Conservation (phyloP, 2,888 invertebrate genomes). For the Melitaea athalia region DNA sequence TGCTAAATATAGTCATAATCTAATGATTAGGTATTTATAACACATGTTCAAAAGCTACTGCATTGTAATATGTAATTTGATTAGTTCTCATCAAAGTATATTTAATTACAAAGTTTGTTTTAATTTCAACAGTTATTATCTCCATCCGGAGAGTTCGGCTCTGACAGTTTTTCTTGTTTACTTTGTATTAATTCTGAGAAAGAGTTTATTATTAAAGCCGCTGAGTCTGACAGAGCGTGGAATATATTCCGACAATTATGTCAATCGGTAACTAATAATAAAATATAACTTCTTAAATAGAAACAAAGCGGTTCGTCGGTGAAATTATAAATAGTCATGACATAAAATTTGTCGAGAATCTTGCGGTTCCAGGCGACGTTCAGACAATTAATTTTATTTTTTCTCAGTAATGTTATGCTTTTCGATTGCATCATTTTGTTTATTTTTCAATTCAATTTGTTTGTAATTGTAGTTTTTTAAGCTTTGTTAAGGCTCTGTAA, state of each 20-base stretch:
- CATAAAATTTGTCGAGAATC: conserved; percentile 22
- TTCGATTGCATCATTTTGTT: conserved; percentile 31
- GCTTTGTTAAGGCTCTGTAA: background rate
- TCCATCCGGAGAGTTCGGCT: background rate
- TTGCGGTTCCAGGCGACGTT: conserved; percentile 26
- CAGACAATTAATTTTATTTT: conserved; percentile 27
- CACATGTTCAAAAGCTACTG: too few species aligned
- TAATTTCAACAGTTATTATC: background rate
- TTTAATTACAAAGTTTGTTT: too few species aligned
- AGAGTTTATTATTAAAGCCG: background rate
- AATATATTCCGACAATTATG: conserved; percentile 14
- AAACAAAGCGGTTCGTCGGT: conserved; percentile 18
- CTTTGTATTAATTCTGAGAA: background rate
- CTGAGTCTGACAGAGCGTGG: conserved; percentile 1
- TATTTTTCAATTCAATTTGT: conserved; percentile 6
- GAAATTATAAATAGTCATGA: conserved; percentile 41
- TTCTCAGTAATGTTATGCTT: conserved; percentile 31
- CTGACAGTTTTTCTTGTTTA: background rate
- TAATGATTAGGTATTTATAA: too few species aligned
- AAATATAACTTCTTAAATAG: conserved; percentile 19
- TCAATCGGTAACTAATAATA: conserved; percentile 25
- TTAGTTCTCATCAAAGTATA: too few species aligned
- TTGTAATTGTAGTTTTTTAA: conserved; percentile 2
- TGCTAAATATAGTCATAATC: too few species aligned
- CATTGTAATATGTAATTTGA: too few species aligned